Evolutionary conservation across 2,113 vertebrate genomes (phyloP), one percentile per base, ranked within the genome.

Genomic region (Glaucidium brasilianum): DNA sequence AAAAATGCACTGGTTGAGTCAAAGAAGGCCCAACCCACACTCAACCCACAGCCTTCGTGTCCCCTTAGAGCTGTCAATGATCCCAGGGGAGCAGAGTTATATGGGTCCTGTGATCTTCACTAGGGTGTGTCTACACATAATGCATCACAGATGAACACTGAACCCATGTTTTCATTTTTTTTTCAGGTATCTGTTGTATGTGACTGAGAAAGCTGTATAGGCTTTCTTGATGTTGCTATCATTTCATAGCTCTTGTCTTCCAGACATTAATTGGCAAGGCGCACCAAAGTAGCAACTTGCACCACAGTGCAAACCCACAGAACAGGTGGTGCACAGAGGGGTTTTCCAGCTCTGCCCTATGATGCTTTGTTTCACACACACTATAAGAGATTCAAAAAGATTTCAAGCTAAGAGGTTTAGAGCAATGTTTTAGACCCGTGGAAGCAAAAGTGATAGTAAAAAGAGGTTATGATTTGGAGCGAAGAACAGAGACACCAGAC

Each of bases 321-420:
- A 43, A 50, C 23, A 0, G 0, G 27, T 19, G 8, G 7, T 43
- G 53, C 69, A 80, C 0, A 1, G 68, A 63, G 37, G 17, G 37
- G 41, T 72, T 69, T 58, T 64, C 53, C 77, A 60, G 15, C 52
- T 71, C 85, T 79, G 67, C 26, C 62, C 49, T 35, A 32, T 3
- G 2, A 6, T 15, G 34, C 7, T 39, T 56, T 3, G 1, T 45
- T 60, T 68, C 41, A 62, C 11, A 26, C 3, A 13, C 0, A 0
- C 17, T 39, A 5, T 29, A 52, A 79, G 26, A 64, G 15, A 84
- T 18, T 66, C 53, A 7, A 60, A 63, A 88, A 71, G 58, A 52
- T 55, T 64, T 68, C 64, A 92, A 72, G 30, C 12, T 26, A 47
- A 69, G 47, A 64, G 16, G 5, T 85, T 71, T 29, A 66, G 63